Conservation (phyloP, 2,797 vertebrate species). For the Nyctalus aviator region DNA sequence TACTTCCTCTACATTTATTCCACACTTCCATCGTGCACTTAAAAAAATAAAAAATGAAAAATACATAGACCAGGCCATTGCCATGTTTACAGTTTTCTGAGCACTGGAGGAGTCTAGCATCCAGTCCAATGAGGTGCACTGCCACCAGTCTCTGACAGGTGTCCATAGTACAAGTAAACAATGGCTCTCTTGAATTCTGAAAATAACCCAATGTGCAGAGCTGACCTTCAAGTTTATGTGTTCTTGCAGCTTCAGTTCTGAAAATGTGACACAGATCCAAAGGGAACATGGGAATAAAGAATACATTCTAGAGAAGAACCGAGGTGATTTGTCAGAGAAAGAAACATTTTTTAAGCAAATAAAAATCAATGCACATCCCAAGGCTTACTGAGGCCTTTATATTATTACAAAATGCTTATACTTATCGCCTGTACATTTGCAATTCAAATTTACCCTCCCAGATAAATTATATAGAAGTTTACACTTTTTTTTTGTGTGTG, state of each 20-base stretch:
- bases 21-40: conserved; percentile 79
- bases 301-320: conserved; percentile 79
- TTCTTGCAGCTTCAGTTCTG: conserved; percentile 83
- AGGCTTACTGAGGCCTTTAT: conserved; percentile 74
- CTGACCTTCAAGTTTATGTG: conserved; percentile 80
- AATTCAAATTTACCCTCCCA: conserved; percentile 63
- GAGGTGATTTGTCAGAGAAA: conserved; percentile 80
- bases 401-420: conserved; percentile 73
- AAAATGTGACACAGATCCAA: conserved; percentile 80
- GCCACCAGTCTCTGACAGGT: conserved; percentile 78
- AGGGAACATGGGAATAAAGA: conserved; percentile 77
- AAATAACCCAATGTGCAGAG: conserved; percentile 83
- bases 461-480: conserved; percentile 72
- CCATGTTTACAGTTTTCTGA: conserved; percentile 78
- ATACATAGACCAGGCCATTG: conserved; percentile 68
- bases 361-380: conserved; percentile 76
- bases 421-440: conserved; percentile 70
- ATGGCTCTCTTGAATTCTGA: conserved; percentile 76
- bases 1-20: conserved; percentile 81
- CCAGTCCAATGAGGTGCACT: conserved; percentile 79
- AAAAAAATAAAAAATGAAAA: conserved; percentile 33
- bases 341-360: conserved; percentile 79
- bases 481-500: neutral
- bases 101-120: conserved; percentile 75
- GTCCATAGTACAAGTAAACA: conserved; percentile 83